Evolutionary conservation across 2,797 vertebrate species (phyloP).

Genomic region (Decapterus maruadsi): DNA sequence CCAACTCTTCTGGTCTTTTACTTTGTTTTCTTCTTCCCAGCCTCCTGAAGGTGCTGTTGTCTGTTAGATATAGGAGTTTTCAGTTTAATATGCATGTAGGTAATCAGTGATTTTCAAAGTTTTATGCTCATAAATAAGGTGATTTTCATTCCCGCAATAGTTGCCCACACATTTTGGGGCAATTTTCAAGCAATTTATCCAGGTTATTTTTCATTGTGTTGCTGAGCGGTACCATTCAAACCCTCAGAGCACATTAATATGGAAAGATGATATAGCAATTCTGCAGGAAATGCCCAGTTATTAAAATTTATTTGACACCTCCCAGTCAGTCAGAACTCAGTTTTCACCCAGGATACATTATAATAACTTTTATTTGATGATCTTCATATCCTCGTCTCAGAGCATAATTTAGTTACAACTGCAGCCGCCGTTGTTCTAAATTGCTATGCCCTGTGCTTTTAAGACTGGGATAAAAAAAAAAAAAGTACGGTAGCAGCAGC

Average conservation of each 20-base stretch:
- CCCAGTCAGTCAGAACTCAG: constrained; percentile 38
- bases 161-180: constrained; percentile 7
- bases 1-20: not conserved
- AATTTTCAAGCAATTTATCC: constrained; percentile 29
- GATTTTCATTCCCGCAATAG: constrained; percentile 10
- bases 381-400: constrained; percentile 48
- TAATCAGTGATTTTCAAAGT: constrained; percentile 8
- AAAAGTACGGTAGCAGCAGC: constrained; percentile 16
- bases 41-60: not conserved
- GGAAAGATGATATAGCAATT: constrained; percentile 39
- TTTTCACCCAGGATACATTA: constrained; percentile 35
- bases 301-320: constrained; percentile 52
- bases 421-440: constrained; percentile 49
- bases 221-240: constrained; percentile 31
- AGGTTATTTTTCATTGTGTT: constrained; percentile 20
- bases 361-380: constrained; percentile 56
- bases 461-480: constrained; percentile 21
- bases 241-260: constrained; percentile 40
- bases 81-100: not conserved
- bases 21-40: not conserved
- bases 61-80: not conserved
- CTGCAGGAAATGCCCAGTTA: constrained; percentile 44
- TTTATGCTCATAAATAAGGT: constrained; percentile 21
- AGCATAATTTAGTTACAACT: constrained; percentile 57
- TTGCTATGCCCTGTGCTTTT: constrained; percentile 51